A percentile compares a stretch with the other conserved stretches of the same genome.
Evolutionary conservation across 2,888 invertebrate species (phyloP).

Genomic region (Isotomurus palustris): DNA sequence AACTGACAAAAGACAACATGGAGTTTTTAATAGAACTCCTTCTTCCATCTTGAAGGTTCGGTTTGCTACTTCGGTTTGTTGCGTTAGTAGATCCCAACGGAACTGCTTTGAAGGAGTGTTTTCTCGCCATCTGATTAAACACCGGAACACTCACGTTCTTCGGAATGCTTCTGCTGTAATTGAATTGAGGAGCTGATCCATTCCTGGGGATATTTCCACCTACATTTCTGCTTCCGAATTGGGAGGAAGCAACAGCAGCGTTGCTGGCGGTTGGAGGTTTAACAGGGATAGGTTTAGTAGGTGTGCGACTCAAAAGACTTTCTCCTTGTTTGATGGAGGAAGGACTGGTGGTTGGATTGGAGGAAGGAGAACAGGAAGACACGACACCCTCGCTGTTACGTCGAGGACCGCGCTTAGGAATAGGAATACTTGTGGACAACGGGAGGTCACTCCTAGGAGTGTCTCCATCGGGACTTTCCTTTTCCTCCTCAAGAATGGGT

Average conservation of each 20-base stretch:
- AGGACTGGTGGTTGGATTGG: conserved; percentile 22
- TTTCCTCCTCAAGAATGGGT: conserved; percentile 43
- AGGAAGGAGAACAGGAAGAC: conserved; percentile 23
- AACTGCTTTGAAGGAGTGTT: conserved; percentile 42
- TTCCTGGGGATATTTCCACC: conserved; percentile 43
- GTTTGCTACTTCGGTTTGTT: conserved; percentile 35
- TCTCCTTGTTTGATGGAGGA: conserved; percentile 25
- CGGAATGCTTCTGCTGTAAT: conserved; percentile 54
- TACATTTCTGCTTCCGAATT: conserved; percentile 24
- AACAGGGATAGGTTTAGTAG: conserved; percentile 39
- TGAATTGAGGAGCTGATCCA: conserved; percentile 46
- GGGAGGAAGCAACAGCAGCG: conserved; percentile 25
- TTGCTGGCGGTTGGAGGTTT: conserved; percentile 27
- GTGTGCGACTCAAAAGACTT: conserved; percentile 25
- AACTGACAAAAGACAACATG: conserved; percentile 30
- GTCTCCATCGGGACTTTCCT: conserved; percentile 27
- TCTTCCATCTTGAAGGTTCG: conserved; percentile 35
- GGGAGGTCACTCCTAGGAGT: conserved; percentile 12
- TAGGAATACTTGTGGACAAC: conserved; percentile 21
- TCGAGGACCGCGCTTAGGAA: conserved; percentile 23
- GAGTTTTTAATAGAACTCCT: conserved; percentile 34
- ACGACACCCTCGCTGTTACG: conserved; percentile 41
- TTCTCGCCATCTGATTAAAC: conserved; percentile 76
- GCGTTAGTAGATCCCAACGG: conserved; percentile 32
- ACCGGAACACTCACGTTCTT: conserved; percentile 85